Evolutionary conservation across 2,888 invertebrate species (phyloP).

Genomic region (Strigamia maritima): DNA sequence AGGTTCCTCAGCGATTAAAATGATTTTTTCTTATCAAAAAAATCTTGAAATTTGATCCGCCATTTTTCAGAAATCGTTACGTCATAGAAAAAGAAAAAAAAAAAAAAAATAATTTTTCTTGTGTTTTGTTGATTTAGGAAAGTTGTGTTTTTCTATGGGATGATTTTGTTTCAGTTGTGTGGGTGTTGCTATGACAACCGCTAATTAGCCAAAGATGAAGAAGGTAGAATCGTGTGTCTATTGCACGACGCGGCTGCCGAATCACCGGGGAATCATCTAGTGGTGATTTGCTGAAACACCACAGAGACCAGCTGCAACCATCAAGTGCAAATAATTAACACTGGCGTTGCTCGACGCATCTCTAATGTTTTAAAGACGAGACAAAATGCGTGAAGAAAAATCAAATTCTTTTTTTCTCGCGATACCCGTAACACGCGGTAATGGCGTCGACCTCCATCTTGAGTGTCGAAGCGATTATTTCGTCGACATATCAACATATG

Average conservation of each 20-base stretch:
- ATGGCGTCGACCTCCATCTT: too few species aligned
- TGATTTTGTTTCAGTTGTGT: background rate
- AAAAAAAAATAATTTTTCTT: too few species aligned
- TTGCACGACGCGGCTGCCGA: slow-evolving; percentile 27
- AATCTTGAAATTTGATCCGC: too few species aligned
- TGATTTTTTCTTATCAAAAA: too few species aligned
- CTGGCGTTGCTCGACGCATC: slow-evolving; percentile 29
- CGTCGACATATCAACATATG: too few species aligned
- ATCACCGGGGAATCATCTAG: slow-evolving; percentile 29
- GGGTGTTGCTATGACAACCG: background rate
- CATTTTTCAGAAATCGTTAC: too few species aligned
- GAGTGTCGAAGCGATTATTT: too few species aligned
- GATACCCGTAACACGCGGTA: too few species aligned
- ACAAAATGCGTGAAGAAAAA: background rate
- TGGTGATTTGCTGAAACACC: slow-evolving; percentile 29
- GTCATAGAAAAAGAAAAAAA: too few species aligned
- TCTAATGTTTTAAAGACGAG: slow-evolving; percentile 21
- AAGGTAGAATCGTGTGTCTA: slow-evolving; percentile 21
- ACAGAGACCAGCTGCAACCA: slow-evolving; percentile 29
- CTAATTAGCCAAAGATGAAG: slow-evolving; percentile 29
- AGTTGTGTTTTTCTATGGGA: background rate
- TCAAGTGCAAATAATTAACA: slow-evolving; percentile 29
- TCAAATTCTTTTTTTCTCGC: background rate
- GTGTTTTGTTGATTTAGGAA: too few species aligned
- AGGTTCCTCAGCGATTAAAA: too few species aligned